Percentiles rank a stretch among this genome's conserved stretches.
These are phyloP conservation scores for Bos taurus DNA, from an alignment of 2,113 vertebrate genomes.

Conservation along the genomic window DNA sequence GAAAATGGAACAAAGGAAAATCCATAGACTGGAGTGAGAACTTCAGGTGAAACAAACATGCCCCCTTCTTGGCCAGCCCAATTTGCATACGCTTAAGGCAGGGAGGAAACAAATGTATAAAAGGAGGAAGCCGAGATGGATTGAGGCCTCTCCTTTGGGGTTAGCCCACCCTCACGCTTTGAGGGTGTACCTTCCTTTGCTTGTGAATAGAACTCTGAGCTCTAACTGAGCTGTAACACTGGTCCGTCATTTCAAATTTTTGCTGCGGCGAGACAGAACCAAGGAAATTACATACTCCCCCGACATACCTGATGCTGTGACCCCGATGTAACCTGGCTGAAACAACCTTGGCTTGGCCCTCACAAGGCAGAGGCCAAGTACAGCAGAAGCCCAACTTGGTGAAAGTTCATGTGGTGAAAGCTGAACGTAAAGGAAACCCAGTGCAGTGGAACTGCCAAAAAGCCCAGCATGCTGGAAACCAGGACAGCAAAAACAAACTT, in stretches of 20 bases:
- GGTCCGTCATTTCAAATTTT: not conserved
- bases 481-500: not conserved
- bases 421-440: not conserved
- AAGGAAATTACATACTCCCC: not conserved
- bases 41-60: not conserved
- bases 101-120: not conserved
- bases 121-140: not conserved
- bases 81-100: rapidly evolving
- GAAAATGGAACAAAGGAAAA: not conserved
- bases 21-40: not conserved
- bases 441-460: not conserved
- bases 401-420: not conserved
- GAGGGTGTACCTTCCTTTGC: not conserved
- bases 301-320: not conserved
- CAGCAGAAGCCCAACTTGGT: not conserved
- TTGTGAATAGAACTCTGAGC: not conserved
- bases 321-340: not conserved
- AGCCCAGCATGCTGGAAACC: not conserved
- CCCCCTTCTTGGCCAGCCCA: not conserved
- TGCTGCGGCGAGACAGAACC: not conserved
- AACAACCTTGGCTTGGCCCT: not conserved
- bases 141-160: not conserved
- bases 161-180: not conserved
- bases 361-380: not conserved
- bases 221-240: not conserved